phyloP scores from a whole-genome alignment of 2,888 invertebrate genomes.

The Danaus chrysippus region DNA sequence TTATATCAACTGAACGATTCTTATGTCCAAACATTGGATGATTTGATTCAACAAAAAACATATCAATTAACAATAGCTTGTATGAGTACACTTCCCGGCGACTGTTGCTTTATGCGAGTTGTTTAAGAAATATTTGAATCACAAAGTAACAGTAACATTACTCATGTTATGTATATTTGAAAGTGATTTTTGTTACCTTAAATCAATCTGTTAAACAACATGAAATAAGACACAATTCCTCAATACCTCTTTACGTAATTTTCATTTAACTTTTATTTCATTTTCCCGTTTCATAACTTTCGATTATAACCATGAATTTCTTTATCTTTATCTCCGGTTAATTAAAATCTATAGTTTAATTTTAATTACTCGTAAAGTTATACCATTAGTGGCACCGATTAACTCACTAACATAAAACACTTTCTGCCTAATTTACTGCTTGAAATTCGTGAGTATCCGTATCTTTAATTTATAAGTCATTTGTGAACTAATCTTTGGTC shows the following conservation, averaged over 20 bases:
- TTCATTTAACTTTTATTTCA: no score
- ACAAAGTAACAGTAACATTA: not conserved
- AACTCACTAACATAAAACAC: conserved; percentile 15
- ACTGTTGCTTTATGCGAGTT: not conserved
- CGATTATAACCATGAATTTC: no score
- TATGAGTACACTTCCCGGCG: not conserved
- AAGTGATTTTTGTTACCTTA: no score
- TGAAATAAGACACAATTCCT: no score
- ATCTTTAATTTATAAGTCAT: not conserved
- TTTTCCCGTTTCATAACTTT: no score
- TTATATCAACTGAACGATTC: not conserved
- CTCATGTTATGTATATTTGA: no score
- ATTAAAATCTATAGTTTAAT: conserved; percentile 14
- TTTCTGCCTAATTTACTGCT: conserved; percentile 12
- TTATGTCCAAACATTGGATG: conserved; percentile 12
- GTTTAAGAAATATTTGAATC: not conserved
- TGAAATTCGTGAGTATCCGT: conserved; percentile 6
- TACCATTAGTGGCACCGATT: conserved; percentile 25
- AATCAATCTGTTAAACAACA: no score
- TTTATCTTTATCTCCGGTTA: no score
- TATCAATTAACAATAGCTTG: conserved; percentile 9
- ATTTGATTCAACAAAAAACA: conserved; percentile 2
- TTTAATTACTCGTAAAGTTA: conserved; percentile 29
- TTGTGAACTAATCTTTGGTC: not conserved
- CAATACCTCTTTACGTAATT: no score